These are phyloP conservation scores for Bombylius discolor DNA, from an alignment of 2,888 invertebrate species.

Conservation along the genomic window DNA sequence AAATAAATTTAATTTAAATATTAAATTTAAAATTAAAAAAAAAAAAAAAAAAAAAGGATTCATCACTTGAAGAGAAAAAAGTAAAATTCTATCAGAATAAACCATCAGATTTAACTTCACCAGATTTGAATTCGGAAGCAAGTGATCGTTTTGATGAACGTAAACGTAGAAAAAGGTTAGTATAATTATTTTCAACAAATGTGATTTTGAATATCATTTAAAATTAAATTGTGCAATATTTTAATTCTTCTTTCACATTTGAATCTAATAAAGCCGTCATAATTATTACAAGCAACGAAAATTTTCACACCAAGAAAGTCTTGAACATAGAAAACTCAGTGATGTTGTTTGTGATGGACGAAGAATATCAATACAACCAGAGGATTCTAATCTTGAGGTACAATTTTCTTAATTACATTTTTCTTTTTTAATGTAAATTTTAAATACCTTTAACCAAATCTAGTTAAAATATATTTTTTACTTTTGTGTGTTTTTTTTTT, in stretches of 20 bases:
- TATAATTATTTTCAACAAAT: neutral
- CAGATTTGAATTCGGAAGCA: constrained; percentile 29
- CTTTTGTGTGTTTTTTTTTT: too few species aligned
- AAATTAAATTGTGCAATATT: neutral
- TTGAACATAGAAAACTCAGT: constrained; percentile 27
- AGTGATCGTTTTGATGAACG: constrained; percentile 36
- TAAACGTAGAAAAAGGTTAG: constrained; percentile 39
- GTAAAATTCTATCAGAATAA: constrained; percentile 39
- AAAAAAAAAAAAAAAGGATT: constrained; percentile 22
- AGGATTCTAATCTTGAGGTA: constrained; percentile 61
- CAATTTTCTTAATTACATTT: constrained; percentile 6
- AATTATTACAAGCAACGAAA: constrained; percentile 56
- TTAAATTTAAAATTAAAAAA: neutral
- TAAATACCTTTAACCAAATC: too few species aligned
- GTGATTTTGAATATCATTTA: too few species aligned
- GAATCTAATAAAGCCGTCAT: constrained; percentile 39
- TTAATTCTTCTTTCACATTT: too few species aligned
- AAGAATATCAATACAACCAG: constrained; percentile 55
- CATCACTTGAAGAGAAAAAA: constrained; percentile 36
- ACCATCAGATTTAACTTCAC: constrained; percentile 29
- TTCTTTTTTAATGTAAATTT: neutral
- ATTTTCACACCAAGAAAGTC: constrained; percentile 65
- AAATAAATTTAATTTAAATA: neutral
- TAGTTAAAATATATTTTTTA: too few species aligned
- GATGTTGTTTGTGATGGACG: constrained; percentile 30